Base-by-base conservation (phyloP, 2,113 vertebrate genomes). In the Corythoichthys haematopterus region DNA sequence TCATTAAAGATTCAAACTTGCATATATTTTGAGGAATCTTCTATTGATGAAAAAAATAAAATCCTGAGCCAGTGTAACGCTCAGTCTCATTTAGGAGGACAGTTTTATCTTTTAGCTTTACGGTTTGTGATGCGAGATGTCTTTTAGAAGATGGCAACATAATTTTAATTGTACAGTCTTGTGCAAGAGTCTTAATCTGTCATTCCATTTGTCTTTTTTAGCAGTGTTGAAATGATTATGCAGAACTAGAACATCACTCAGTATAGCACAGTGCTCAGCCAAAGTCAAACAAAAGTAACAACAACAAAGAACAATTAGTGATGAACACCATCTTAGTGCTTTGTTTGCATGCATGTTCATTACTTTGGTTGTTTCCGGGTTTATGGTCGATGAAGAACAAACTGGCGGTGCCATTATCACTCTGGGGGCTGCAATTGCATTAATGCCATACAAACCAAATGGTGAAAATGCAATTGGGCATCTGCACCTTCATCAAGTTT, bases 101-200 rank as follows among this genome's bases (percentile, higher is more conserved):
- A 48, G 65, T 65, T 64, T 72, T 60, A 78, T 65, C 53, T 65
- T 62, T 77, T 74, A 84, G 78, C 75, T 85, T 85, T 86, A 80
- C 74, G 77, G 70, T 79, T 56, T 69, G 72, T 84, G 80, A 84
- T 65, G 75, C 71, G 70, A 69, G 68, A 80, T 90, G 82, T 85
- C 11, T 55, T 55, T 55, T 55, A 36, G 3, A 36, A 36, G 14
- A 14, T 12, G 55, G 33, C 35, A 6, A 57, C 13, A 12, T 57
- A 14, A 57, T 57, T 36, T 57, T 2, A 9, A 14, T 36, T 57
- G 28, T 57, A 12, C 20, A 55, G 52, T 57, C 5, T 4, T 36
- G 33, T 36, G 55, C 4, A 57, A 57, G 3, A 55, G 55, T 57
- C 55, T 35, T 56, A 35, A 35, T 12, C 10, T 28, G 33, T 56